Evolutionary conservation across 2,797 vertebrate species (phyloP).

Genomic region (Antennarius maculatus): DNA sequence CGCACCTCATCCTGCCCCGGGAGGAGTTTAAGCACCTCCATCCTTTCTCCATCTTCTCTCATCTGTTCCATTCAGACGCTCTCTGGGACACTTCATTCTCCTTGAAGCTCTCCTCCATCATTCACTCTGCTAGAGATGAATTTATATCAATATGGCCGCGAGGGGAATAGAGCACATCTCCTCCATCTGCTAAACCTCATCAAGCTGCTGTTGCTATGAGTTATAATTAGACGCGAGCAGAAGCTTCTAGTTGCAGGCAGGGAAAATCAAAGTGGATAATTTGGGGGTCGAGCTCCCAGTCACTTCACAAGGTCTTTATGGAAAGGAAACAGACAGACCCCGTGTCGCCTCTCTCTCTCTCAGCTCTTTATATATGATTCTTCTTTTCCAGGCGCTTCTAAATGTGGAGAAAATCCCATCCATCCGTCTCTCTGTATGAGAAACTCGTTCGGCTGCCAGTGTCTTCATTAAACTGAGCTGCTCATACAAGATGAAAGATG

Average conservation of each 20-base stretch:
- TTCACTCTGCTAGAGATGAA: conserved; percentile 50
- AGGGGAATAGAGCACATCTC: conserved; percentile 58
- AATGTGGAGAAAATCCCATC: conserved; percentile 18
- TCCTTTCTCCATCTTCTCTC: conserved; percentile 20
- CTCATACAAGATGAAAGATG: conserved; percentile 45
- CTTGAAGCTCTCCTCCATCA: conserved; percentile 17
- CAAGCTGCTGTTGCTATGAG: conserved; percentile 58
- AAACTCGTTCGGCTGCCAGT: conserved; percentile 12
- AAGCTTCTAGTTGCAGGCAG: conserved; percentile 40
- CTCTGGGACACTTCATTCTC: conserved; percentile 5
- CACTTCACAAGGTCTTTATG: conserved; percentile 23
- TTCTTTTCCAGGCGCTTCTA: conserved; percentile 12
- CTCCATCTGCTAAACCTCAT: conserved; percentile 71
- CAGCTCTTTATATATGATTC: neutral
- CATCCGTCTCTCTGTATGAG: conserved; percentile 12
- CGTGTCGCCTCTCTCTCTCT: neutral
- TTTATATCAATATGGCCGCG: conserved; percentile 65
- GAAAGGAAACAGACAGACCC: neutral
- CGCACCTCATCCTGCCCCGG: conserved; percentile 26
- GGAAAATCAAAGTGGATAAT: conserved; percentile 33
- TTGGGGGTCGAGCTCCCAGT: conserved; percentile 21
- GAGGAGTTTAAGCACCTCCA: conserved; percentile 18
- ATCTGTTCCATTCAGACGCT: conserved; percentile 20
- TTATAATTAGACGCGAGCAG: conserved; percentile 63
- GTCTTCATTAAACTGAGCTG: conserved; percentile 43